A percentile compares a stretch with the other conserved stretches of the same genome.
Evolutionary conservation across 2,797 vertebrate genomes (phyloP).

Genomic region (Hippopotamyrus pictus): DNA sequence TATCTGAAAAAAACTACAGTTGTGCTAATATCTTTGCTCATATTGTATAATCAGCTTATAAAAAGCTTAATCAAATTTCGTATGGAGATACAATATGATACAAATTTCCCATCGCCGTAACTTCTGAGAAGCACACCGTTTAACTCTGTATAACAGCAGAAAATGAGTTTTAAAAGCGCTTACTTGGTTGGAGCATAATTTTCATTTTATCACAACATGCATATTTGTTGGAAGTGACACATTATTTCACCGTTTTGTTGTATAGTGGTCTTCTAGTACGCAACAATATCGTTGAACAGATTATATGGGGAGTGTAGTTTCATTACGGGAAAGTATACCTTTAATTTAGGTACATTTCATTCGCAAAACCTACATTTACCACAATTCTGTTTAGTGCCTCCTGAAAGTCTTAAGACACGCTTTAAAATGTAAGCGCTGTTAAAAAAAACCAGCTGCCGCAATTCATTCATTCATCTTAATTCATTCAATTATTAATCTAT

Average conservation of each 20-base stretch:
- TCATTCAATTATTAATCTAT: not conserved
- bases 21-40: not conserved
- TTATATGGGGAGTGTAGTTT: conserved; percentile 26
- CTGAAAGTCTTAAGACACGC: not conserved
- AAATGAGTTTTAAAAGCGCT: not conserved
- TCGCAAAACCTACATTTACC: conserved; percentile 23
- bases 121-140: not conserved
- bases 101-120: not conserved
- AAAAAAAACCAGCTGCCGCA: not conserved
- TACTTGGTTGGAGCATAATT: not conserved
- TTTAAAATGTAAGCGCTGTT: not conserved
- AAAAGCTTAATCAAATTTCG: not conserved
- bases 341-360: not conserved
- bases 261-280: conserved; percentile 2
- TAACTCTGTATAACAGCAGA: not conserved
- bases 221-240: not conserved
- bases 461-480: not conserved
- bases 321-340: not conserved
- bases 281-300: not conserved
- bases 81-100: not conserved
- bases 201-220: not conserved
- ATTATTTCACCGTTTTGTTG: not conserved
- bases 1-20: not conserved
- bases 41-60: not conserved
- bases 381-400: not conserved